These are phyloP conservation scores for Andrena camellia DNA, from an alignment of 2,888 invertebrate species.

Conservation along the genomic window DNA sequence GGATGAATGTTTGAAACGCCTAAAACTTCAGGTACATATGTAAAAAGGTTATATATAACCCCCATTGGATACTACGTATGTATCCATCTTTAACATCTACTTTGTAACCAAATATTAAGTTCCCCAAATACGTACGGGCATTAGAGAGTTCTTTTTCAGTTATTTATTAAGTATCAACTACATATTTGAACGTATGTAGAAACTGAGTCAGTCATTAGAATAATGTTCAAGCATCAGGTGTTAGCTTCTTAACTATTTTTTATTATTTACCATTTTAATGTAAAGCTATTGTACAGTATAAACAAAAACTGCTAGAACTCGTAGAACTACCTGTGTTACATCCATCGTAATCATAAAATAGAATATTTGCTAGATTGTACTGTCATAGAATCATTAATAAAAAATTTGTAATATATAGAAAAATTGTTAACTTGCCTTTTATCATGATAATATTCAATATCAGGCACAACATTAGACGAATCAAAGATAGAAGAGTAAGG, in stretches of 20 bases:
- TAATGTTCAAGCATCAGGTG: not conserved
- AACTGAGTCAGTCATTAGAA: not conserved
- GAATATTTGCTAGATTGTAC: not conserved
- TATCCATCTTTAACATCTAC: not conserved
- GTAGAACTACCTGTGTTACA: no score
- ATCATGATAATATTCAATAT: not conserved
- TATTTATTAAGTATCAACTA: not conserved
- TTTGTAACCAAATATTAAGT: not conserved
- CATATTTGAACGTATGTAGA: not conserved
- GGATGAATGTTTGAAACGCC: constrained; percentile 21
- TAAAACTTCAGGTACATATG: constrained; percentile 24
- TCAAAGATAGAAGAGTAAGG: not conserved
- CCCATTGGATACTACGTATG: not conserved
- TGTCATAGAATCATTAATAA: not conserved
- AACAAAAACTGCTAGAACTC: constrained; percentile 1
- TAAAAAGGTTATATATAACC: constrained; percentile 2
- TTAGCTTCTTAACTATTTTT: not conserved
- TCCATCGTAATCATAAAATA: no score
- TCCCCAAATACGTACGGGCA: not conserved
- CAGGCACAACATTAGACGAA: not conserved
- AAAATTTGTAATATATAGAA: constrained; percentile 3
- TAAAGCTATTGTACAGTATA: constrained; percentile 15
- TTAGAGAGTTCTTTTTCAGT: no score
- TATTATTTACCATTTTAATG: constrained; percentile 14
- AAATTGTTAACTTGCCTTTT: not conserved